A percentile compares a stretch with the other conserved stretches of the same genome.
Conservation (phyloP, 2,113 vertebrate species). For the Eulemur macaco region DNA sequence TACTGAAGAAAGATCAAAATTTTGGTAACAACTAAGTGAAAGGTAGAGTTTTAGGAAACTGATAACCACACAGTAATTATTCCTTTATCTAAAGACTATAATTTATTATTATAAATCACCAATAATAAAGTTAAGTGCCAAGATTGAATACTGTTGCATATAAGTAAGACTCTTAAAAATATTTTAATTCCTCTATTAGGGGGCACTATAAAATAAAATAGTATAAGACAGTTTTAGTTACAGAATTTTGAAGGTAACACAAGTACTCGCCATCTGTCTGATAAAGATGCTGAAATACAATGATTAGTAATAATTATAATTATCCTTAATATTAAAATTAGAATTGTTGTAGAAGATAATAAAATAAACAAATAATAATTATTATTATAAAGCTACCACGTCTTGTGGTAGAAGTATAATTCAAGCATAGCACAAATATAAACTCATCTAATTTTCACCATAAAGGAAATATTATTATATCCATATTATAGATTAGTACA, state of each 20-base stretch:
- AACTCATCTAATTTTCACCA: neutral
- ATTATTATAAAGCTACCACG: neutral
- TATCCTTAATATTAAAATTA: neutral
- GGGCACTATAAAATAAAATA: neutral
- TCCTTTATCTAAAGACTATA: neutral
- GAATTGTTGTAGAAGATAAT: neutral
- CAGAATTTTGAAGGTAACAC: neutral
- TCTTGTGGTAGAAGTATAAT: neutral
- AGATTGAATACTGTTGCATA: neutral
- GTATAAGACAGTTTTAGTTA: neutral
- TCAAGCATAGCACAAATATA: neutral
- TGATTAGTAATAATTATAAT: neutral
- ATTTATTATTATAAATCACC: neutral
- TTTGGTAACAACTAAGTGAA: neutral
- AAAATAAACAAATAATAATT: neutral
- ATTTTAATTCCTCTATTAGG: neutral
- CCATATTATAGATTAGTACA: neutral
- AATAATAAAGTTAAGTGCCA: neutral
- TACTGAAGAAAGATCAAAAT: constrained; percentile 28
- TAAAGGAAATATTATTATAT: neutral
- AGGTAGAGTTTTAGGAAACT: neutral
- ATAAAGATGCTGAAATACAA: neutral
- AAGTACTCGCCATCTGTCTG: neutral
- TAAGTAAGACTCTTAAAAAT: neutral
- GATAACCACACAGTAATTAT: neutral